These are phyloP conservation scores for Drosophila ironensis DNA, from an alignment of 1,140 invertebrate genomes.

Conservation along the genomic window DNA sequence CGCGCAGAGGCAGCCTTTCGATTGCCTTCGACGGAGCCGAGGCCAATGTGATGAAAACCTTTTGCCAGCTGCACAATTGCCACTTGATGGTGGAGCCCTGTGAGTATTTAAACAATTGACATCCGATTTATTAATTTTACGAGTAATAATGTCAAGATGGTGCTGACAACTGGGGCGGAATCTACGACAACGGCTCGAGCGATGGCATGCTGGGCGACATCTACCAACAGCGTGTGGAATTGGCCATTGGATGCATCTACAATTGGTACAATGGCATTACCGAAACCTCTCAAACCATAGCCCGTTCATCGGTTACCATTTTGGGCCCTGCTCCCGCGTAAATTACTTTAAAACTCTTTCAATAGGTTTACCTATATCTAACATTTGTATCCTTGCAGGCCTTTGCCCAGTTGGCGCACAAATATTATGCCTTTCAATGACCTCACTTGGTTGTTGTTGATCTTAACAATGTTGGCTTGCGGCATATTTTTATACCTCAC, in stretches of 20 bases:
- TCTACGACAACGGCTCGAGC: conserved; percentile 68
- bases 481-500: conserved; percentile 51
- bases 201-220: conserved; percentile 68
- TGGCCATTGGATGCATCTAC: conserved; percentile 78
- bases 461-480: conserved; percentile 46
- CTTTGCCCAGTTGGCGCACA: conserved; percentile 62
- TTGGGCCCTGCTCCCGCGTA: conserved; percentile 71
- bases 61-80: conserved; percentile 70
- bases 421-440: conserved; percentile 63
- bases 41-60: conserved; percentile 69
- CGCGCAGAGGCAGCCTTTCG: conserved; percentile 39
- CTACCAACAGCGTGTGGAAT: conserved; percentile 68
- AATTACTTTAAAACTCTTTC: background rate
- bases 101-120: conserved; percentile 18
- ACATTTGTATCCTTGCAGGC: conserved; percentile 2
- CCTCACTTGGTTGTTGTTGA: conserved; percentile 57
- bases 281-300: conserved; percentile 66
- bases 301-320: conserved; percentile 71
- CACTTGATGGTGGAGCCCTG: conserved; percentile 66
- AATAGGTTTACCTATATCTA: background rate
- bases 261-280: conserved; percentile 77
- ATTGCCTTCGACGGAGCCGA: conserved; percentile 64
- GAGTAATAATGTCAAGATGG: conserved; percentile 44
- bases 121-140: no score
- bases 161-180: conserved; percentile 70